Evolutionary conservation across 2,113 vertebrate species (phyloP).

Genomic region (Porphyrio hochstetteri): DNA sequence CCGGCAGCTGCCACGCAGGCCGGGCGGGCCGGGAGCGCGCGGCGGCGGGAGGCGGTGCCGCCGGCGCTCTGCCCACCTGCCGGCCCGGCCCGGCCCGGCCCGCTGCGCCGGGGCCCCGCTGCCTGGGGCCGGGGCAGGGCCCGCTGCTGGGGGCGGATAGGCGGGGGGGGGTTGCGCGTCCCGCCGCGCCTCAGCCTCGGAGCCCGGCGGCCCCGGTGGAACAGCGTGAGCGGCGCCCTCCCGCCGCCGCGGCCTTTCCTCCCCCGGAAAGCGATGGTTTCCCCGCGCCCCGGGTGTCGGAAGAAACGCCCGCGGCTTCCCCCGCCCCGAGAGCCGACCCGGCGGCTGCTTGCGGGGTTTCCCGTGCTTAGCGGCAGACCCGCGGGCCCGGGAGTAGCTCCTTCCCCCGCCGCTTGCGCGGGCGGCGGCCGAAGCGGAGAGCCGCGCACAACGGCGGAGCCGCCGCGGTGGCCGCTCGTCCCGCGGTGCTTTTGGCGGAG

Average conservation of each 20-base stretch:
- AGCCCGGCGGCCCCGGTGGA: background rate
- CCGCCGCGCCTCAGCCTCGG: background rate
- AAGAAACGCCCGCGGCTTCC: background rate
- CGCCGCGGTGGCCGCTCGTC: background rate
- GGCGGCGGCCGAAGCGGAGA: background rate
- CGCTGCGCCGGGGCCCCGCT: too few relatives aligned
- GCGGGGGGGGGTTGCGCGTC: background rate
- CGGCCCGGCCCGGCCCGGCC: background rate
- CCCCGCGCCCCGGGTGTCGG: background rate
- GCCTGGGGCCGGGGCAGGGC: background rate
- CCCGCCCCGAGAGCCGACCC: background rate
- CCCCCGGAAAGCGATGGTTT: background rate
- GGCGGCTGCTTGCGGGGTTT: background rate
- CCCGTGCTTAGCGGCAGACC: background rate
- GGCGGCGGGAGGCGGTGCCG: background rate
- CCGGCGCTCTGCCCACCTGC: background rate
- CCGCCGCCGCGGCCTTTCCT: background rate
- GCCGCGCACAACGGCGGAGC: background rate
- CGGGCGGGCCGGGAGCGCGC: background rate
- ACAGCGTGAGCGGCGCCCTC: background rate
- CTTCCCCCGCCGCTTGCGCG: background rate
- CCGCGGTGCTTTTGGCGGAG: accelerated
- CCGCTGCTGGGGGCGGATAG: too few relatives aligned
- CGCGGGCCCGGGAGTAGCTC: background rate
- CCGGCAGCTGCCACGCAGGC: background rate